A percentile compares a stretch with the other conserved stretches of the same genome.
These are phyloP conservation scores for Heliconius nattereri DNA, from an alignment of 1,140 invertebrate genomes.

Conservation along the genomic window DNA sequence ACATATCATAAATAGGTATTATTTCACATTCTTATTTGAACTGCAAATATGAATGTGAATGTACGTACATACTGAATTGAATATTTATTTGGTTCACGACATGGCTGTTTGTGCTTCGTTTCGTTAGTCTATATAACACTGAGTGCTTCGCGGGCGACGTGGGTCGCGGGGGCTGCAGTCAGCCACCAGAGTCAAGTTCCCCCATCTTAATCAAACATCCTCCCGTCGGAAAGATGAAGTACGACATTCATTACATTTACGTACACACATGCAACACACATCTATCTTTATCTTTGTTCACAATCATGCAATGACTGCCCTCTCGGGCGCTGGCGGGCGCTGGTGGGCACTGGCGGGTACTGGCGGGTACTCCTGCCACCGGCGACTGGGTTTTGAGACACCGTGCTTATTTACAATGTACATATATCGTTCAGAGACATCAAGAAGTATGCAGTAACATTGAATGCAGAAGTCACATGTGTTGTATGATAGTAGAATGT, in stretches of 20 bases:
- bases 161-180: constrained; percentile 56
- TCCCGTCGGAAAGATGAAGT: constrained; percentile 73
- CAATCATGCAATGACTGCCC: constrained; percentile 72
- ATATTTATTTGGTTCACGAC: constrained; percentile 28
- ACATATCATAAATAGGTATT: neutral
- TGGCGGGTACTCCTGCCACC: constrained; percentile 3
- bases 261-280: constrained; percentile 80
- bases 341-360: no score
- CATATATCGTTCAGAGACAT: constrained; percentile 18
- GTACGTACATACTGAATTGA: neutral
- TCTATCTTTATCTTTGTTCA: constrained; percentile 68
- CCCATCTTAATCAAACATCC: constrained; percentile 75
- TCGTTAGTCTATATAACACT: constrained; percentile 71
- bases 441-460: constrained; percentile 59
- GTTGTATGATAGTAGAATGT: constrained; percentile 67
- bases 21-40: neutral
- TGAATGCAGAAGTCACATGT: constrained; percentile 64
- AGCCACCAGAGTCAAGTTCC: constrained; percentile 79
- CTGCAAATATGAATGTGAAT: neutral
- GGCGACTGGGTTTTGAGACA: constrained; percentile 5
- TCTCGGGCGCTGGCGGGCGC: no score
- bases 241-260: constrained; percentile 74
- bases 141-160: constrained; percentile 61
- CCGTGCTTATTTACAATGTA: constrained; percentile 16
- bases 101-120: constrained; percentile 27